phyloP scores from a whole-genome alignment of 2,888 invertebrate genomes.

The Athripsodes cinereus region DNA sequence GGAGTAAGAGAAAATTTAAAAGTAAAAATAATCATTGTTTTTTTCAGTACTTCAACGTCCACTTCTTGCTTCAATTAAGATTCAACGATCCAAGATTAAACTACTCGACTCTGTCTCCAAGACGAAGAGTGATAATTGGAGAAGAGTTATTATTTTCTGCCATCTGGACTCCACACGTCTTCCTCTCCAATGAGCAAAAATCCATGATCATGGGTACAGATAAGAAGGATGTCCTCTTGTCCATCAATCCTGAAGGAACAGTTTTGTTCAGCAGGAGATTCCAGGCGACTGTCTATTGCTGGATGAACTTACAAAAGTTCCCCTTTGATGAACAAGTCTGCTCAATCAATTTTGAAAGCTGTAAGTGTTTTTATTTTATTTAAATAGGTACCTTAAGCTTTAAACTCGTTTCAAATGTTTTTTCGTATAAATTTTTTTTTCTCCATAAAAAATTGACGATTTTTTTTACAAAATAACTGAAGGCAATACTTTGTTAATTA shows the following conservation, averaged over 20 bases:
- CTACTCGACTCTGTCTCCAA: conserved; percentile 62
- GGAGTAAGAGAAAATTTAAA: too few relatives aligned
- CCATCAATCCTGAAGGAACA: conserved; percentile 74
- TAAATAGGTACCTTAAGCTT: too few relatives aligned
- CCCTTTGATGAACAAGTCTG: conserved; percentile 83
- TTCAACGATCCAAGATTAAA: conserved; percentile 70
- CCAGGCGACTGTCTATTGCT: conserved; percentile 76
- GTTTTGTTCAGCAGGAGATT: conserved; percentile 73
- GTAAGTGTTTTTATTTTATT: conserved; percentile 58
- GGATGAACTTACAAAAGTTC: conserved; percentile 81
- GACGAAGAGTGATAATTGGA: conserved; percentile 61
- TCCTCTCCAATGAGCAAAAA: conserved; percentile 71
- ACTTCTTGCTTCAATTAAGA: conserved; percentile 71
- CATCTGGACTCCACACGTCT: conserved; percentile 79
- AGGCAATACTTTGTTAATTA: too few relatives aligned
- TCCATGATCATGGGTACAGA: conserved; percentile 75
- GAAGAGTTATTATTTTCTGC: conserved; percentile 58
- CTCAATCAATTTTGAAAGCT: conserved; percentile 72
- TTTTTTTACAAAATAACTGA: too few relatives aligned
- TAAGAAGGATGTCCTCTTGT: conserved; percentile 70
- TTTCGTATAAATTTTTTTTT: too few relatives aligned
- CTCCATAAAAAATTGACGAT: too few relatives aligned
- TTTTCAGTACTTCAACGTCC: conserved; percentile 76
- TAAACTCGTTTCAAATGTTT: too few relatives aligned
- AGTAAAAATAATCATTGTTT: too few relatives aligned